Evolutionary conservation across 2,113 vertebrate genomes (phyloP), one percentile per base, ranked within the genome.

Genomic region (Thomomys bottae): DNA sequence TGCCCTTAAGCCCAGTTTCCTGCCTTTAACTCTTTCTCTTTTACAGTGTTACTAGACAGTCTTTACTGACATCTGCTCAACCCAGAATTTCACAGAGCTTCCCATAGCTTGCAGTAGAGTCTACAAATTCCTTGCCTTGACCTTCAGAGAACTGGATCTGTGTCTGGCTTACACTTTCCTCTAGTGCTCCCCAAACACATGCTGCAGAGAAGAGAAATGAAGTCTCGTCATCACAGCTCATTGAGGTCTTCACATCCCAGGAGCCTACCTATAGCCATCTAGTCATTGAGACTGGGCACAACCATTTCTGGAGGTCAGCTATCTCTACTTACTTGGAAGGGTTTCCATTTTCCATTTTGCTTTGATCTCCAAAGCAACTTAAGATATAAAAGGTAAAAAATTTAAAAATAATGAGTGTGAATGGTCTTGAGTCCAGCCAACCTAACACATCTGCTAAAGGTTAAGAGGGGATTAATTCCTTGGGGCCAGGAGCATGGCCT

Each of bases 401-500:
- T 54, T 54, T 54, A 54, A 54, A 54, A 54, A 54, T 54, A 54
- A 54, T 54, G 49, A 80, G 1, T 28, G 45, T 61, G 72, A 77
- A 38, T 28, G 15, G n/a, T 86, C 42, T 54, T 71, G 38, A 75
- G 28, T n/a, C 78, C 14, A 81, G 45, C 30, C 63, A 89, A 87
- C 24, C 34, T 75, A 70, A 63, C 87, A 40, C 7, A 84, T 45
- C n/a, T 57, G 20, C 42, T 67, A 28, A 80, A 49, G 23, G 24
- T 73, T 57, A 90, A 79, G 75, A 64, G 88, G 40, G 73, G 18
- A 68, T 30, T 61, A 42, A n/a, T n/a, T n/a, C n/a, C n/a, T n/a
- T n/a, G n/a, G n/a, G n/a, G n/a, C n/a, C n/a, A n/a, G n/a, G n/a
- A n/a, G n/a, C n/a, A n/a, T n/a, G n/a, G n/a, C n/a, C n/a, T n/a